Conservation (phyloP, 2,797 vertebrate species). For the Trachurus trachurus region DNA sequence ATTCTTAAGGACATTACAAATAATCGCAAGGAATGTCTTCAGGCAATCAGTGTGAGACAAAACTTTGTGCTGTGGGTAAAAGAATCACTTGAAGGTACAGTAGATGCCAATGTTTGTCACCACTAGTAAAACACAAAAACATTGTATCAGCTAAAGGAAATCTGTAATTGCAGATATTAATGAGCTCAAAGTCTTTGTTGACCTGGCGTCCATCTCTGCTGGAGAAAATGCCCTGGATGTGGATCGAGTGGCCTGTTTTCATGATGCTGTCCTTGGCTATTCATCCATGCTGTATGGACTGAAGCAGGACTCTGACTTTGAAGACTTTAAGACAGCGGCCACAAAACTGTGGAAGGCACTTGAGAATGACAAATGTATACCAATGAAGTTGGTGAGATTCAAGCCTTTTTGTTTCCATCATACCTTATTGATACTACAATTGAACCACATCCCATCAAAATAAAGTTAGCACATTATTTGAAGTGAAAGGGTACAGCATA, state of each 20-base stretch:
- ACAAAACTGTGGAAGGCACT: slow-evolving; percentile 91
- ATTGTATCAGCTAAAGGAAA: neutral
- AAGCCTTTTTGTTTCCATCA: neutral
- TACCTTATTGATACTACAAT: neutral
- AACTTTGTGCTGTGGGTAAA: slow-evolving; percentile 48
- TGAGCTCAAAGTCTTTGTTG: slow-evolving; percentile 94
- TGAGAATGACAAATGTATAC: slow-evolving; percentile 87
- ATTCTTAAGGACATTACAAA: slow-evolving; percentile 38
- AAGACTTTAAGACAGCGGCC: slow-evolving; percentile 78
- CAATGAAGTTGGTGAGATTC: slow-evolving; percentile 88
- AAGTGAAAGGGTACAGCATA: too few species aligned
- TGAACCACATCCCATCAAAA: neutral
- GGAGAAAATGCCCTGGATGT: slow-evolving; percentile 95
- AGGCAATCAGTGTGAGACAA: slow-evolving; percentile 15
- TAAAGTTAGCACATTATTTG: too few species aligned
- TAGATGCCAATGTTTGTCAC: neutral
- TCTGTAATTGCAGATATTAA: slow-evolving; percentile 83
- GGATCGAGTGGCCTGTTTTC: slow-evolving; percentile 92
- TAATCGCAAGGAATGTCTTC: slow-evolving; percentile 46
- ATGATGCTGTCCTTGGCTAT: slow-evolving; percentile 91
- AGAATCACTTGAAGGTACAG: slow-evolving; percentile 52
- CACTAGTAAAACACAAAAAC: neutral
- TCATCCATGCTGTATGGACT: slow-evolving; percentile 89
- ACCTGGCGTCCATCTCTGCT: slow-evolving; percentile 93
- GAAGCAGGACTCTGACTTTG: slow-evolving; percentile 76